Evolutionary conservation across 2,888 invertebrate genomes (phyloP).

Genomic region (Lottia scabra): DNA sequence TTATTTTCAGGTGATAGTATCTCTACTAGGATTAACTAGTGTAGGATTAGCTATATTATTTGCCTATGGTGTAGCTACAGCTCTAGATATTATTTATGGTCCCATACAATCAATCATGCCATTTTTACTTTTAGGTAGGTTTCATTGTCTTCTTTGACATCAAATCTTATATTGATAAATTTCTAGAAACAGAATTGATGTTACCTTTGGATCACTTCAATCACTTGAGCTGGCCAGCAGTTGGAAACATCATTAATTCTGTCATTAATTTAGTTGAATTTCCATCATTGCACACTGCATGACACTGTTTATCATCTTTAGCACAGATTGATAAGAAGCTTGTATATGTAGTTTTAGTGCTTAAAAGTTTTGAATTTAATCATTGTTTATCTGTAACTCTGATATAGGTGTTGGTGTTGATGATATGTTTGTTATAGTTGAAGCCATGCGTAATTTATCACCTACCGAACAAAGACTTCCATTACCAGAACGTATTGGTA

Average conservation of each 20-base stretch:
- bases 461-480: slow-evolving; percentile 37
- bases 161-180: not conserved
- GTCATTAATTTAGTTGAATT: no score
- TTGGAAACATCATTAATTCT: no score
- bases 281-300: no score
- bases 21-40: slow-evolving; percentile 78
- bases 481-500: slow-evolving; percentile 45
- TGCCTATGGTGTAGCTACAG: slow-evolving; percentile 80
- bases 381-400: not conserved
- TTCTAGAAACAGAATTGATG: no score
- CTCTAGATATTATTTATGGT: slow-evolving; percentile 80
- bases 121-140: slow-evolving; percentile 83
- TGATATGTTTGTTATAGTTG: slow-evolving; percentile 86
- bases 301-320: no score
- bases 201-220: no score
- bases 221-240: no score
- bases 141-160: not conserved
- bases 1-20: slow-evolving; percentile 76
- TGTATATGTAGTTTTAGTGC: not conserved
- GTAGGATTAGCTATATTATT: slow-evolving; percentile 82
- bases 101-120: slow-evolving; percentile 87
- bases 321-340: no score
- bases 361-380: not conserved
- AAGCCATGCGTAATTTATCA: slow-evolving; percentile 52
- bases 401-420: slow-evolving; percentile 74